phyloP scores from a whole-genome alignment of 35 echinoderm and acorn worm species.

The Strongylocentrotus purpuratus region DNA sequence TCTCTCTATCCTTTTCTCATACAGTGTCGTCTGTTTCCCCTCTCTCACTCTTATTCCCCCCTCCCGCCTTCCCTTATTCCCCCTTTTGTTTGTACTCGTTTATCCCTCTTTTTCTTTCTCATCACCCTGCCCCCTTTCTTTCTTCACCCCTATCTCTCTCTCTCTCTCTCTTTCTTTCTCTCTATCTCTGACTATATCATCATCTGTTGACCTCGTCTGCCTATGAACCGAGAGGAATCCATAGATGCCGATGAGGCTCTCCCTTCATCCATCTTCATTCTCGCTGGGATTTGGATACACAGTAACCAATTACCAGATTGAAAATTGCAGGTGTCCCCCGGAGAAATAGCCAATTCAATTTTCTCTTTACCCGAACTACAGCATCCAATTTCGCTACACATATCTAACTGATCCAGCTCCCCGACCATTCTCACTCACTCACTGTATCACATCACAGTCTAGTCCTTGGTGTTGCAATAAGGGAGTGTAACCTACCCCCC shows the following conservation, averaged over 20 bases:
- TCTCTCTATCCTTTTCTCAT: no score
- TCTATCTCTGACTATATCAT: neutral
- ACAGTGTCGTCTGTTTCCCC: no score
- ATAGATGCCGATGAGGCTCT: neutral
- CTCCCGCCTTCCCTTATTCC: no score
- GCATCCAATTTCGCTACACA: neutral
- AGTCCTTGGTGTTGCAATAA: neutral
- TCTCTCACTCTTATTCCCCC: no score
- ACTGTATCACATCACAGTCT: neutral
- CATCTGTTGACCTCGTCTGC: neutral
- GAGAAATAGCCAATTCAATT: neutral
- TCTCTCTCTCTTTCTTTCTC: neutral
- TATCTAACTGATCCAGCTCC: neutral
- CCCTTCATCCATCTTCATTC: neutral
- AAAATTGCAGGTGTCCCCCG: neutral
- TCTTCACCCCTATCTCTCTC: neutral
- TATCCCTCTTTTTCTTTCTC: no score
- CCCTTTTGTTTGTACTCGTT: no score
- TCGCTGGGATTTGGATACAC: neutral
- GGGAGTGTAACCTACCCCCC: neutral
- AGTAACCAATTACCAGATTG: constrained; percentile 7
- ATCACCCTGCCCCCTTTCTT: neutral
- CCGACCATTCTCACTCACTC: neutral
- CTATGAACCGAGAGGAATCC: neutral
- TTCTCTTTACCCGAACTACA: neutral